A percentile compares a stretch with the other conserved stretches of the same genome.
These are phyloP conservation scores for Sericinus montela DNA, from an alignment of 2,888 invertebrate genomes.

Conservation along the genomic window DNA sequence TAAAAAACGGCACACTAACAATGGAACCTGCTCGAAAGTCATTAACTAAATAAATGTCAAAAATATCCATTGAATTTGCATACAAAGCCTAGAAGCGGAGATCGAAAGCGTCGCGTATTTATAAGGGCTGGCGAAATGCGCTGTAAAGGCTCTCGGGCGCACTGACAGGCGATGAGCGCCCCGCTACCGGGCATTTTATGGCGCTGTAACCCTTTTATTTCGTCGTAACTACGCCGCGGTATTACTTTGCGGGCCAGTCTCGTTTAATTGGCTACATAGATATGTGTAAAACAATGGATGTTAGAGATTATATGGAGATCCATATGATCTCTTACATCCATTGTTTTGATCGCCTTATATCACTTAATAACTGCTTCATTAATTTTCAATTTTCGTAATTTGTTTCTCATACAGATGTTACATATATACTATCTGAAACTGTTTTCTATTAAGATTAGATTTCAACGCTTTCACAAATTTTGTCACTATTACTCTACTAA, in stretches of 20 bases:
- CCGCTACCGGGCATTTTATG: slow-evolving; percentile 44
- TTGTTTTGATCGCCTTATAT: slow-evolving; percentile 2
- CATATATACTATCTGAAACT: too few relatives aligned
- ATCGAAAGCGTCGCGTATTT: slow-evolving; percentile 49
- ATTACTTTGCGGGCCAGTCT: slow-evolving; percentile 10
- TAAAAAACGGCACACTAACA: neutral
- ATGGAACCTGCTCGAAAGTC: slow-evolving; percentile 8
- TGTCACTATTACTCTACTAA: too few relatives aligned
- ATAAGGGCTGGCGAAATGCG: slow-evolving; percentile 37
- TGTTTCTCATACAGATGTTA: too few relatives aligned
- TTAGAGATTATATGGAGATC: too few relatives aligned
- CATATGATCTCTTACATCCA: neutral
- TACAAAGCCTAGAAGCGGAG: slow-evolving; percentile 43
- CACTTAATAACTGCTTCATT: neutral
- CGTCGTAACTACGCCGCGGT: slow-evolving; percentile 14
- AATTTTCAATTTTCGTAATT: too few relatives aligned
- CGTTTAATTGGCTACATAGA: slow-evolving; percentile 18
- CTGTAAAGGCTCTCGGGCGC: slow-evolving; percentile 28
- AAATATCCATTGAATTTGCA: slow-evolving; percentile 41
- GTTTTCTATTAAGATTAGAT: too few relatives aligned
- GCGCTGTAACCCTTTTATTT: slow-evolving; percentile 23
- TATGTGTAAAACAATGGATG: too few relatives aligned
- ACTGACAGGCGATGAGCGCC: slow-evolving; percentile 36
- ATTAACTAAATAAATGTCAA: slow-evolving; percentile 36
- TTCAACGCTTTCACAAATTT: too few relatives aligned